Conservation (phyloP, 2,113 vertebrate species). For the Aplodontia rufa region DNA sequence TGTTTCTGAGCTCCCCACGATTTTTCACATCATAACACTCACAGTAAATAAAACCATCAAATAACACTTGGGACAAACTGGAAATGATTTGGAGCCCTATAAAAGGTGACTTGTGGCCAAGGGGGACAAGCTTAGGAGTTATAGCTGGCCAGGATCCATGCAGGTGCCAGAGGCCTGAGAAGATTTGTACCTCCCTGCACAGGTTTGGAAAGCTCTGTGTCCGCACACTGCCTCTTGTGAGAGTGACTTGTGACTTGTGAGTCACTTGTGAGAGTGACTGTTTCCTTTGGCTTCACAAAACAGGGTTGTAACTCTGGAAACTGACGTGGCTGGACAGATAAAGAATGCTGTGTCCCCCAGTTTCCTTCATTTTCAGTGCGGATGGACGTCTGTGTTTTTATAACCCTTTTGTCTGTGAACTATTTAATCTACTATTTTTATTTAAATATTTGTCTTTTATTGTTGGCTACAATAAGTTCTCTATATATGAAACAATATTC, state of each 20-base stretch:
- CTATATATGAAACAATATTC: background rate
- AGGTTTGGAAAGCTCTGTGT: too few species aligned
- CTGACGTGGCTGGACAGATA: background rate
- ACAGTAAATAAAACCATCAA: background rate
- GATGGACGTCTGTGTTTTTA: background rate
- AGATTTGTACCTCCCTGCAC: too few species aligned
- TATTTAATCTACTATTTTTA: background rate
- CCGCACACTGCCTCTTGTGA: background rate
- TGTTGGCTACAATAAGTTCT: background rate
- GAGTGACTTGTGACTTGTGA: rapidly evolving
- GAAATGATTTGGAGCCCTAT: background rate
- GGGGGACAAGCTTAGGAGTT: background rate
- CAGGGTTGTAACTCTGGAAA: background rate
- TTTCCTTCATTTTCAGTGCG: background rate
- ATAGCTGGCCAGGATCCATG: background rate
- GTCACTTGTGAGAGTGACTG: rapidly evolving
- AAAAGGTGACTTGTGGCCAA: background rate
- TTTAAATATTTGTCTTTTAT: background rate
- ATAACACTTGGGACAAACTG: background rate
- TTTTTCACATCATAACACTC: background rate
- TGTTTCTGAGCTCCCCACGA: background rate
- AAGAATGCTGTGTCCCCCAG: background rate
- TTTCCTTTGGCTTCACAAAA: background rate
- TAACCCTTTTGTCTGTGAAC: background rate
- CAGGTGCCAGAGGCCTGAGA: too few species aligned